A percentile compares a stretch with the other conserved stretches of the same genome.
Evolutionary conservation across 2,113 vertebrate species (phyloP).

Genomic region (Nannobrachium achirus): DNA sequence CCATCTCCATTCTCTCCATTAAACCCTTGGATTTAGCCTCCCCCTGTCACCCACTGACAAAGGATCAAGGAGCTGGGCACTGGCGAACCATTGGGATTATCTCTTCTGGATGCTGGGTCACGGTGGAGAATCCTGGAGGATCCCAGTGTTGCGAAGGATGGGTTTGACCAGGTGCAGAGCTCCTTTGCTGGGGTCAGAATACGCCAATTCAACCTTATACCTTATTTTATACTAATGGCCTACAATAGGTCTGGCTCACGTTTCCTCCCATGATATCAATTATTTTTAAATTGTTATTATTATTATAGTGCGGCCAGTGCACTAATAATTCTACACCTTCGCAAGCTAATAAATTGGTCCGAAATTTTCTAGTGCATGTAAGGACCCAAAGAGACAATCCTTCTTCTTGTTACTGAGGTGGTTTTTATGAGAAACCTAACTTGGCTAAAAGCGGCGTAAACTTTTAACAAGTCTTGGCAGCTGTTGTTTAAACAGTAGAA

Average conservation of each 20-base stretch:
- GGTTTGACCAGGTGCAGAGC: slow-evolving; percentile 51
- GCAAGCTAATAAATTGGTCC: not conserved
- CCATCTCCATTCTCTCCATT: slow-evolving; percentile 46
- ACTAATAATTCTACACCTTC: not conserved
- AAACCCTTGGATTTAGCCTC: slow-evolving; percentile 62
- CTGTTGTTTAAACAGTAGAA: slow-evolving; percentile 44
- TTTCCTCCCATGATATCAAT: slow-evolving; percentile 6
- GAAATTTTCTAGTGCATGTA: not conserved
- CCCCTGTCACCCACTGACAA: slow-evolving; percentile 65
- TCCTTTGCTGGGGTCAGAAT: slow-evolving; percentile 42
- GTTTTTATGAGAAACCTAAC: slow-evolving; percentile 16
- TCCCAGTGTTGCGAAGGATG: slow-evolving; percentile 28
- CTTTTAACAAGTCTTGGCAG: slow-evolving; percentile 34
- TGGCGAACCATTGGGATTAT: slow-evolving; percentile 66
- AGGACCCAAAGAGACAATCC: slow-evolving; percentile 1
- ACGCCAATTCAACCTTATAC: not conserved
- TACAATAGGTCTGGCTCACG: not conserved
- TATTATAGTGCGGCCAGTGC: not conserved
- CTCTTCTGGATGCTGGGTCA: slow-evolving; percentile 42
- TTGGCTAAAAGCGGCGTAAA: slow-evolving; percentile 13
- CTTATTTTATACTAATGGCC: not conserved
- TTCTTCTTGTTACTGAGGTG: not conserved
- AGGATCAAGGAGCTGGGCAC: slow-evolving; percentile 66
- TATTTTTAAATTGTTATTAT: too few relatives aligned
- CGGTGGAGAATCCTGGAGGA: slow-evolving; percentile 46